phyloP scores from a whole-genome alignment of 2,888 invertebrate genomes.

The Mycalesis mineus region DNA sequence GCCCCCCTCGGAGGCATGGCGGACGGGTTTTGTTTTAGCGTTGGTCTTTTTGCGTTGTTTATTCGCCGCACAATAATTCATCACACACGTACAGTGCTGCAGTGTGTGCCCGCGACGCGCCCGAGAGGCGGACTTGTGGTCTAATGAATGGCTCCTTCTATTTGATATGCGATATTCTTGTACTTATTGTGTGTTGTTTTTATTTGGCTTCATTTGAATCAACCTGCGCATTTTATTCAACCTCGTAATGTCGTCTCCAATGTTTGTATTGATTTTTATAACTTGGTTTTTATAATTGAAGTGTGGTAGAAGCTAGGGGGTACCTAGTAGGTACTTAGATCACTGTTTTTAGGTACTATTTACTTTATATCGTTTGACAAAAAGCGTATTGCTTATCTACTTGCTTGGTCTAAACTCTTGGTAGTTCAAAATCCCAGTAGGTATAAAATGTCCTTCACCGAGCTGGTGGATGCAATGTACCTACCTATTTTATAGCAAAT shows the following conservation, averaged over 20 bases:
- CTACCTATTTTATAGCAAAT: too few species aligned
- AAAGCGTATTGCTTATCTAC: too few species aligned
- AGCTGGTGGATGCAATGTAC: too few species aligned
- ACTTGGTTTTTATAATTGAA: too few species aligned
- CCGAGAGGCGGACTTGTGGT: conserved; percentile 14
- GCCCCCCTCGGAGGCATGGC: conserved; percentile 70
- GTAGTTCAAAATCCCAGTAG: too few species aligned
- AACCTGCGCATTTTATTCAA: neutral
- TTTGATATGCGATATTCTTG: conserved; percentile 5
- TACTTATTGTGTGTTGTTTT: neutral
- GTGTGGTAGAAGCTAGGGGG: too few species aligned
- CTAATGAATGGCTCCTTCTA: conserved; percentile 16
- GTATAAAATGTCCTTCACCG: too few species aligned
- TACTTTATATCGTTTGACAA: too few species aligned
- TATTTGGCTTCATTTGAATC: neutral
- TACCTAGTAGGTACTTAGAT: too few species aligned
- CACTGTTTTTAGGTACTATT: too few species aligned
- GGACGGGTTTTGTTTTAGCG: conserved; percentile 54
- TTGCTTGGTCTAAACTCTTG: too few species aligned
- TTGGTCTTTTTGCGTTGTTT: conserved; percentile 58
- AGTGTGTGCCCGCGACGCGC: conserved; percentile 8
- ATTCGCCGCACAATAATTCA: conserved; percentile 11
- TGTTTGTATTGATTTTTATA: too few species aligned
- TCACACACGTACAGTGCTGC: conserved; percentile 6
- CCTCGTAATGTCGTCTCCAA: neutral